phyloP scores from a whole-genome alignment of 2,888 invertebrate genomes.

The Rhimphoctona megacephalus region DNA sequence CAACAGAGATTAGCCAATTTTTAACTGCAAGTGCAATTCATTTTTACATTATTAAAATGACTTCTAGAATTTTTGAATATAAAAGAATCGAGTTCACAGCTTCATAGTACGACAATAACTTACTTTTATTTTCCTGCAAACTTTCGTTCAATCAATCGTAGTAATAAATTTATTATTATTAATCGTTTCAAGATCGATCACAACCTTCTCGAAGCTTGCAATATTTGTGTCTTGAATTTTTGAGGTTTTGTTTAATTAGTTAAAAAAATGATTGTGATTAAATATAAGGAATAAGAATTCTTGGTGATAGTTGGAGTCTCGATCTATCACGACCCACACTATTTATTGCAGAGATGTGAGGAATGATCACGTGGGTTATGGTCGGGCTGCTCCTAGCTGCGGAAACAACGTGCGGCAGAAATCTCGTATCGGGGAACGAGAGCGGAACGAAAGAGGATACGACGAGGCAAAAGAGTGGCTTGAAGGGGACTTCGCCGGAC shows the following conservation, averaged over 20 bases:
- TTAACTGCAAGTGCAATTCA: neutral
- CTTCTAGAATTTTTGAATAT: neutral
- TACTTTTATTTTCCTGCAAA: no score
- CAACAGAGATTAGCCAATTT: no score
- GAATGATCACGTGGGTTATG: constrained; percentile 85
- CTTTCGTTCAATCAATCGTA: no score
- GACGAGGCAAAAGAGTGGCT: constrained; percentile 78
- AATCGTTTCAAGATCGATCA: no score
- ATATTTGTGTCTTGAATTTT: neutral
- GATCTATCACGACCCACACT: constrained; percentile 29
- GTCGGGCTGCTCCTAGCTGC: constrained; percentile 84
- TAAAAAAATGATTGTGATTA: neutral
- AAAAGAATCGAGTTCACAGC: no score
- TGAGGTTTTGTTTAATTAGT: neutral
- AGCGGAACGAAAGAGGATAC: constrained; percentile 79
- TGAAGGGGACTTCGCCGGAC: constrained; percentile 79
- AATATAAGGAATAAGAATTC: neutral
- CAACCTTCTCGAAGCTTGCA: no score
- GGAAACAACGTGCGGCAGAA: constrained; percentile 84
- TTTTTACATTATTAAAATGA: neutral
- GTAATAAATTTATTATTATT: no score
- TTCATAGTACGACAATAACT: no score
- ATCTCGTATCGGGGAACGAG: constrained; percentile 82
- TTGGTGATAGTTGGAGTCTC: neutral
- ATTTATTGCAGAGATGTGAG: constrained; percentile 83